Conservation (phyloP, 2,888 invertebrate species). For the Caenorhabditis sp. region DNA sequence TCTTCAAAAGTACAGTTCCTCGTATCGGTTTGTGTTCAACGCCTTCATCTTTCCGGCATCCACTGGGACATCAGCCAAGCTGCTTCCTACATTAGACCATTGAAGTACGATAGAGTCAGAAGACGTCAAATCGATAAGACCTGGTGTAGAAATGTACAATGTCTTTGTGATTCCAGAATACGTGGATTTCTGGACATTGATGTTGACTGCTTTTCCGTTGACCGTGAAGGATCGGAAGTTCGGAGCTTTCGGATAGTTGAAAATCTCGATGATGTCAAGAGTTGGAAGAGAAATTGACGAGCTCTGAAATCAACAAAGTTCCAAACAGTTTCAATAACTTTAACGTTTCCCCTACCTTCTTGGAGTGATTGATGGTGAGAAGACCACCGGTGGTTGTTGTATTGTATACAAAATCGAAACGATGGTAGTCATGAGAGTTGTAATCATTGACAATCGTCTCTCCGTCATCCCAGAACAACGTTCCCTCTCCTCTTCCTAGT, state of each 20-base stretch:
- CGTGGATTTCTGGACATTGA: slow-evolving; percentile 64
- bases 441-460: slow-evolving; percentile 73
- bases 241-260: slow-evolving; percentile 72
- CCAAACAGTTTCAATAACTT: too few relatives aligned
- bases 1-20: slow-evolving; percentile 37
- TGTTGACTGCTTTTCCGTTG: slow-evolving; percentile 65
- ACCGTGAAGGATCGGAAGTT: slow-evolving; percentile 71
- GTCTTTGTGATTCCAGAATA: slow-evolving; percentile 63
- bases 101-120: slow-evolving; percentile 51
- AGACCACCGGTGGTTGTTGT: slow-evolving; percentile 43
- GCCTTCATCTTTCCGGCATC: slow-evolving; percentile 40
- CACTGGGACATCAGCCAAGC: not conserved
- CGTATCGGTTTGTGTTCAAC: slow-evolving; percentile 48
- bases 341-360: slow-evolving; percentile 20
- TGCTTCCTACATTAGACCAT: slow-evolving; percentile 53
- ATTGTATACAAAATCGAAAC: slow-evolving; percentile 60
- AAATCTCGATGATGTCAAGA: slow-evolving; percentile 76
- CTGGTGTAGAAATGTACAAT: slow-evolving; percentile 61
- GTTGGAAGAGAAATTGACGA: slow-evolving; percentile 61
- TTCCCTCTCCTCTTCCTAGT: slow-evolving; percentile 63
- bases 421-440: slow-evolving; percentile 54
- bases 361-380: slow-evolving; percentile 46
- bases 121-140: slow-evolving; percentile 55
- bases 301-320: slow-evolving; percentile 41
- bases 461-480: slow-evolving; percentile 81